Evolutionary conservation across 2,888 invertebrate species (phyloP).

Genomic region (Cantharis rufa): DNA sequence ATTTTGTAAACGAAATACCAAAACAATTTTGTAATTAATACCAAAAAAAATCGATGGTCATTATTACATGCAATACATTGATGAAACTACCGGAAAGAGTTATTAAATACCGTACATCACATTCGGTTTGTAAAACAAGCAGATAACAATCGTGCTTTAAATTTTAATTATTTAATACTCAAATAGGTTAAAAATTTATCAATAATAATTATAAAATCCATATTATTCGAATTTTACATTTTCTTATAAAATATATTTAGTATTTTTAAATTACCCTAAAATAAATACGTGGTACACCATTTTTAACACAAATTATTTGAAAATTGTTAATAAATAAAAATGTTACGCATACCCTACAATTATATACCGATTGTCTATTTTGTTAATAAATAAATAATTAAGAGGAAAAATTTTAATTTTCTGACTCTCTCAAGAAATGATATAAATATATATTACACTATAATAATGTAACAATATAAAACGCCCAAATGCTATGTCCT

Average conservation of each 20-base stretch:
- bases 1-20: neutral
- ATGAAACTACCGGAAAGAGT: neutral
- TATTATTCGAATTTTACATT: too few species aligned
- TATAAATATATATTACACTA: too few species aligned
- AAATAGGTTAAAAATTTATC: neutral
- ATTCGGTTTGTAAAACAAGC: neutral
- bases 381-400: too few species aligned
- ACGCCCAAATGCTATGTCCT: neutral
- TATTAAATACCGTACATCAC: neutral
- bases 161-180: neutral
- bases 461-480: too few species aligned
- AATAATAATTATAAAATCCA: neutral
- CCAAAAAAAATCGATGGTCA: neutral
- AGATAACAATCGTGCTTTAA: neutral
- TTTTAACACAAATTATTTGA: neutral
- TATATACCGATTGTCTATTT: neutral
- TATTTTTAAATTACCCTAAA: neutral
- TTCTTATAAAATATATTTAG: too few species aligned
- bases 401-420: too few species aligned
- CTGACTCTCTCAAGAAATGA: too few species aligned
- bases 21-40: neutral
- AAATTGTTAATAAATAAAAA: neutral
- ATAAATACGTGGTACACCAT: neutral
- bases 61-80: neutral
- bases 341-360: neutral